Conservation (phyloP, 2,113 vertebrate genomes). For the Sisor rabdophorus region DNA sequence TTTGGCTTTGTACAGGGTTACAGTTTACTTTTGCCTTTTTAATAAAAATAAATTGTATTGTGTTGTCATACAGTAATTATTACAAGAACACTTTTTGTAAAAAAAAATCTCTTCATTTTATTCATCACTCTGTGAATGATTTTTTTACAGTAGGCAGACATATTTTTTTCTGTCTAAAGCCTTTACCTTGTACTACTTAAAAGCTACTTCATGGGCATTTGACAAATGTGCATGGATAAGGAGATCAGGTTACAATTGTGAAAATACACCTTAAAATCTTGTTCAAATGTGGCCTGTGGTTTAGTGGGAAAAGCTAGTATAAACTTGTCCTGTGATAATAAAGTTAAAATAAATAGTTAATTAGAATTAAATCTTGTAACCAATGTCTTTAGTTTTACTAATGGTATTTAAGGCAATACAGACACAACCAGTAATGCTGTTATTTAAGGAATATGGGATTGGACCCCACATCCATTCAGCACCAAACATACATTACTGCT, state of each 20-base stretch:
- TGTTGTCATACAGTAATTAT: not conserved
- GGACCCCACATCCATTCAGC: no score
- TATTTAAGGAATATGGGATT: no score
- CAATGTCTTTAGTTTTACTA: not conserved
- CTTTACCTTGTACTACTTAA: not conserved
- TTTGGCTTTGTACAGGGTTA: slow-evolving; percentile 58
- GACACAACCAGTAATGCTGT: not conserved
- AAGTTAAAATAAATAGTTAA: not conserved
- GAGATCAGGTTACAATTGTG: not conserved
- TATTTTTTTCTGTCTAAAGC: not conserved
- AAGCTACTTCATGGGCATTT: not conserved
- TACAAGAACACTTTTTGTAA: not conserved
- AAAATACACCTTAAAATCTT: not conserved
- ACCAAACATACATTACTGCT: no score
- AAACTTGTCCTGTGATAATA: not conserved
- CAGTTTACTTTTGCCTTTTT: slow-evolving; percentile 29
- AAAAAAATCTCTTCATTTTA: not conserved
- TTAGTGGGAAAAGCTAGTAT: not conserved
- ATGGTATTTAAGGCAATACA: slow-evolving; percentile 1
- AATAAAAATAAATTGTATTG: slow-evolving; percentile 36
- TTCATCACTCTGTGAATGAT: not conserved
- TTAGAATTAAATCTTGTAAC: not conserved
- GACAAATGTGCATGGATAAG: not conserved
- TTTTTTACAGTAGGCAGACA: slow-evolving; percentile 1
- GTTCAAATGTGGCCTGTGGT: not conserved